These are phyloP conservation scores for Mesodorylaimus sp. DNA, from an alignment of 2,888 invertebrate species.

Conservation along the genomic window DNA sequence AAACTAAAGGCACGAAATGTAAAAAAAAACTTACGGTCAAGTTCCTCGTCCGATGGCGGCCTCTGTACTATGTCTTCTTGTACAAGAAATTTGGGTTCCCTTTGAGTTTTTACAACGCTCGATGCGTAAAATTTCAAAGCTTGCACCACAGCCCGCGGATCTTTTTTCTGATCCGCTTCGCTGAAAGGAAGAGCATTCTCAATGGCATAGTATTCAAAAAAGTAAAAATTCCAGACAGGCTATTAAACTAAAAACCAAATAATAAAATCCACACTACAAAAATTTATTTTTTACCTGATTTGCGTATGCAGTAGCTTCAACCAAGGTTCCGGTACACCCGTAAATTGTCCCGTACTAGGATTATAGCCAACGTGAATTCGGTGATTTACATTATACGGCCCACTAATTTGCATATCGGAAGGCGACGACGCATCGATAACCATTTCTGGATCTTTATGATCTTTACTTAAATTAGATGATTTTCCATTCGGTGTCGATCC, in stretches of 20 bases:
- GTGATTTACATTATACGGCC: conserved; percentile 64
- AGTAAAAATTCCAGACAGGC: not conserved
- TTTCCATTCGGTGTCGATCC: too few species aligned
- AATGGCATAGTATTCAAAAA: not conserved
- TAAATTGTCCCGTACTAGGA: conserved; percentile 57
- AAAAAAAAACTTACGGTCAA: too few species aligned
- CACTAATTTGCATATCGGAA: too few species aligned
- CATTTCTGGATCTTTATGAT: too few species aligned
- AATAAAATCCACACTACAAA: too few species aligned
- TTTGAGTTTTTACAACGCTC: conserved; percentile 17
- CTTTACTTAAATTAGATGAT: too few species aligned
- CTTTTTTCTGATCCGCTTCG: conserved; percentile 63
- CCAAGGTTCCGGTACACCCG: conserved; percentile 70
- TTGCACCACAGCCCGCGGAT: conserved; percentile 71
- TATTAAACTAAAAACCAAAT: not conserved
- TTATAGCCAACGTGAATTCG: conserved; percentile 71
- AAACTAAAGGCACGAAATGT: too few species aligned
- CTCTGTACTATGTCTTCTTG: not conserved
- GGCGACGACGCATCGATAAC: too few species aligned
- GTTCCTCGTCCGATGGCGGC: conserved; percentile 4
- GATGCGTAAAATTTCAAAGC: conserved; percentile 68
- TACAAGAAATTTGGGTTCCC: conserved; percentile 5
- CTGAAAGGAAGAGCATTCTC: conserved; percentile 18
- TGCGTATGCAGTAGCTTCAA: conserved; percentile 49
- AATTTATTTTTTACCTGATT: conserved; percentile 11